phyloP scores from a whole-genome alignment of 2,888 invertebrate genomes.

The Zelleria hepariella region DNA sequence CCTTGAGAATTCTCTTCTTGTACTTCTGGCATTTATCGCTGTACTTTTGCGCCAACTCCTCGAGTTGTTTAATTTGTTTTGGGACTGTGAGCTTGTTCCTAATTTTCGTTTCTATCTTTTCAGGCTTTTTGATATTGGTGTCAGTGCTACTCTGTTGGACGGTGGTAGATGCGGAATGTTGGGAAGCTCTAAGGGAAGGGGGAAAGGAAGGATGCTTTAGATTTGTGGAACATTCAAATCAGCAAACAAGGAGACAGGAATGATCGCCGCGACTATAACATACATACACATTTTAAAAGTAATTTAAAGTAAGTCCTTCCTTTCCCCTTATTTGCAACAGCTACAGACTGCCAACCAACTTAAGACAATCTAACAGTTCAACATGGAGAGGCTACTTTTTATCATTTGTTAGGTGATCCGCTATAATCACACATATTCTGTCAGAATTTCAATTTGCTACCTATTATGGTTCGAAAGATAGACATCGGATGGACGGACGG shows the following conservation, averaged over 20 bases:
- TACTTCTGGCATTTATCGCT: constrained; percentile 34
- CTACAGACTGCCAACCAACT: too few species aligned
- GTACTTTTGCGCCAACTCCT: constrained; percentile 49
- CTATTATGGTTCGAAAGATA: too few species aligned
- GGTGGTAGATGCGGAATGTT: constrained; percentile 33
- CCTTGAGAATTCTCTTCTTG: constrained; percentile 13
- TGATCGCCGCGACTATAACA: constrained; percentile 16
- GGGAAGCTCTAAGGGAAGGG: constrained; percentile 48
- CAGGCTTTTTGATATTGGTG: constrained; percentile 31
- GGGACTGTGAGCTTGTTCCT: constrained; percentile 34
- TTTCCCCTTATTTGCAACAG: constrained; percentile 66
- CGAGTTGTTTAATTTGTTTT: constrained; percentile 56
- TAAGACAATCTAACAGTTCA: too few species aligned
- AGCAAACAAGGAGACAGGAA: constrained; percentile 70
- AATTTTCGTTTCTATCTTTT: constrained; percentile 24
- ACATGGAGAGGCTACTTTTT: too few species aligned
- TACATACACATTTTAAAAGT: constrained; percentile 18
- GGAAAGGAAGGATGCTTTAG: constrained; percentile 54
- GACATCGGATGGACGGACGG: too few species aligned
- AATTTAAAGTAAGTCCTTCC: constrained; percentile 37
- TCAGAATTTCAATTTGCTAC: too few species aligned
- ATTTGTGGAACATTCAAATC: constrained; percentile 16
- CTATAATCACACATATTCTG: too few species aligned
- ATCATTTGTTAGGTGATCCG: too few species aligned
- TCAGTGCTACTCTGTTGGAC: constrained; percentile 42